phyloP scores from a whole-genome alignment of 2,888 invertebrate genomes.

The Caenorhabditis sp. region DNA sequence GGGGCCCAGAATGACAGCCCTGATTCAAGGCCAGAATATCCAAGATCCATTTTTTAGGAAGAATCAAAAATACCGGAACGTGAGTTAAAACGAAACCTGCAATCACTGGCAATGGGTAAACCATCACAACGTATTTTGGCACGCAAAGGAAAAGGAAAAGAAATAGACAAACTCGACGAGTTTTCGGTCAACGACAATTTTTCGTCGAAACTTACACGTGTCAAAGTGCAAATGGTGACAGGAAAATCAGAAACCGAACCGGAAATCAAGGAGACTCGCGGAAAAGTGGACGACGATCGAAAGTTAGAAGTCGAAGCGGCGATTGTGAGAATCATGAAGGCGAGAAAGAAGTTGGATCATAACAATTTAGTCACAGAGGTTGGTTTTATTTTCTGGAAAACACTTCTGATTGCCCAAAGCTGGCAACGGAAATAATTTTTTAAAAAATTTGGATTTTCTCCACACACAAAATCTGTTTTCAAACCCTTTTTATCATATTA shows the following conservation, averaged over 20 bases:
- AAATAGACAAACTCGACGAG: constrained; percentile 74
- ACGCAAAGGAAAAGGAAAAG: constrained; percentile 80
- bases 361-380: constrained; percentile 93
- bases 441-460: too few species aligned
- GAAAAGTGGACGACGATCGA: constrained; percentile 88
- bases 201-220: constrained; percentile 92
- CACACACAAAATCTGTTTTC: too few species aligned
- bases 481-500: too few species aligned
- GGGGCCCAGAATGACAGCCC: too few species aligned
- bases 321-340: constrained; percentile 98
- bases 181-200: constrained; percentile 90
- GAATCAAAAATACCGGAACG: constrained; percentile 99
- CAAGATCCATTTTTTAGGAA: constrained; percentile 79
- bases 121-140: constrained; percentile 60
- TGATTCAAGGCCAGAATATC: too few species aligned
- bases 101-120: constrained; percentile 97
- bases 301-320: constrained; percentile 99
- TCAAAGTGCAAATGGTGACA: constrained; percentile 73
- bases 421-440: too few species aligned
- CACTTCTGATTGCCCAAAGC: too few species aligned
- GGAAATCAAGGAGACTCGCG: constrained; percentile 95
- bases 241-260: constrained; percentile 89
- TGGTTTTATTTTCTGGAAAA: constrained; percentile 25
- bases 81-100: constrained; percentile 92
- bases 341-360: constrained; percentile 86